Conservation (phyloP, 2,888 invertebrate genomes). For the Drosophila paramelanica region DNA sequence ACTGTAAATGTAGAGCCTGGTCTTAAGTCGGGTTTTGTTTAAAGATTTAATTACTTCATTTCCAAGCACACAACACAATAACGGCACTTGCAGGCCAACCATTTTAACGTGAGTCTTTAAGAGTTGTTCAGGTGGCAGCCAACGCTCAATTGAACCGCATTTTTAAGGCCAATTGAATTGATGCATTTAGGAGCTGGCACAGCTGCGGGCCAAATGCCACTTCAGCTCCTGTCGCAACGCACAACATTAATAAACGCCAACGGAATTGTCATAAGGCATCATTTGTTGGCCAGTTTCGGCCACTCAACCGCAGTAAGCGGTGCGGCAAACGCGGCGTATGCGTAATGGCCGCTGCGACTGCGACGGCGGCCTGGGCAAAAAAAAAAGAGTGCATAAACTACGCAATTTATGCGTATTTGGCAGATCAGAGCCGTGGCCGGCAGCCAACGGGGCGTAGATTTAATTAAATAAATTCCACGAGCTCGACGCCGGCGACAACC, state of each 20-base stretch:
- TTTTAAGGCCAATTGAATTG: constrained; percentile 46
- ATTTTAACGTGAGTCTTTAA: background rate
- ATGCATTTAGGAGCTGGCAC: constrained; percentile 20
- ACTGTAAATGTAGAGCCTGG: background rate
- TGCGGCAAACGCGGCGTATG: constrained; percentile 54
- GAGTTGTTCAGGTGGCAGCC: constrained; percentile 24
- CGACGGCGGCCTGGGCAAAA: constrained; percentile 2
- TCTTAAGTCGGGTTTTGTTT: background rate
- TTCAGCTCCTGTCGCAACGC: constrained; percentile 4
- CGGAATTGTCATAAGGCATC: constrained; percentile 60
- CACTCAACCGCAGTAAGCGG: background rate
- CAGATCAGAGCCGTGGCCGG: constrained; percentile 48
- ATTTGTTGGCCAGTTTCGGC: constrained; percentile 44
- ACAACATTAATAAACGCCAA: constrained; percentile 56
- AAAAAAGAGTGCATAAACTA: constrained; percentile 64
- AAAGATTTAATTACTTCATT: constrained; percentile 2
- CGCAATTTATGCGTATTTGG: constrained; percentile 75
- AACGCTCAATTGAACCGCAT: constrained; percentile 39
- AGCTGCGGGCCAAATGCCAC: constrained; percentile 2
- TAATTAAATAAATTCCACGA: constrained; percentile 80
- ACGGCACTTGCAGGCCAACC: background rate
- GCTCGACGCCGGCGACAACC: constrained; percentile 29
- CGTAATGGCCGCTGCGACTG: constrained; percentile 45
- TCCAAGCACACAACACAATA: background rate
- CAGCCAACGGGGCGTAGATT: constrained; percentile 74